Evolutionary conservation across 92 coral and sea anemone species (phyloP).

Genomic region (Hydrozoanthus gracilis): DNA sequence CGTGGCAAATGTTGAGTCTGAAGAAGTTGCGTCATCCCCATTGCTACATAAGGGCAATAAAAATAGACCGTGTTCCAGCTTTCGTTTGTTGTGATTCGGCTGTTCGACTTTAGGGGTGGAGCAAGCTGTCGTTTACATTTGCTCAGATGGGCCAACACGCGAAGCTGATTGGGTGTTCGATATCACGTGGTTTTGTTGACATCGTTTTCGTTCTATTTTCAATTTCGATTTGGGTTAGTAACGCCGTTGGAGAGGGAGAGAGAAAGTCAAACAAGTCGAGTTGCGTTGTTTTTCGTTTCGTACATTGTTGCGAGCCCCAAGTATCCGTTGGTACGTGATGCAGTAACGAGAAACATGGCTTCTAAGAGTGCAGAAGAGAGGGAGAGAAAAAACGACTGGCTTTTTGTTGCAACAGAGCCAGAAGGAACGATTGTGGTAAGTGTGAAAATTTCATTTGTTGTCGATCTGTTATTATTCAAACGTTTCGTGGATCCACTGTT

Average conservation of each 20-base stretch:
- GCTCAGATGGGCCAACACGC: neutral
- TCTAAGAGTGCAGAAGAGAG: constrained; percentile 40
- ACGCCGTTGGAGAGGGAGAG: neutral
- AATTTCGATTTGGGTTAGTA: neutral
- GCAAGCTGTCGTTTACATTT: neutral
- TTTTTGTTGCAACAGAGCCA: constrained; percentile 77
- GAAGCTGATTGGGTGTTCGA: constrained; percentile 43
- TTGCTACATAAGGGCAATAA: neutral
- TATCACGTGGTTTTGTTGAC: constrained; percentile 57
- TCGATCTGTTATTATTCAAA: neutral
- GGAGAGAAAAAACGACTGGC: constrained; percentile 79
- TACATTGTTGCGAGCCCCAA: neutral
- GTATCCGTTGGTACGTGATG: constrained; percentile 39
- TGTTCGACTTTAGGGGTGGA: neutral
- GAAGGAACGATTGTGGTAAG: constrained; percentile 73
- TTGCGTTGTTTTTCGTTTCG: neutral
- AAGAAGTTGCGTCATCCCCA: neutral
- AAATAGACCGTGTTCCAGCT: neutral
- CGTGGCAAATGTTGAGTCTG: neutral
- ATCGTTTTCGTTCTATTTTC: constrained; percentile 9
- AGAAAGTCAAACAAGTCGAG: neutral
- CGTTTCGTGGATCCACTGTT: neutral
- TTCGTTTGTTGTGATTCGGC: constrained; percentile 22
- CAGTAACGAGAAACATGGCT: constrained; percentile 53
- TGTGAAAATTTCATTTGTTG: neutral